Percentiles rank a stretch among this genome's conserved stretches.
These are phyloP conservation scores for Drosophila saltans DNA, from an alignment of 1,140 invertebrate species.

Conservation along the genomic window DNA sequence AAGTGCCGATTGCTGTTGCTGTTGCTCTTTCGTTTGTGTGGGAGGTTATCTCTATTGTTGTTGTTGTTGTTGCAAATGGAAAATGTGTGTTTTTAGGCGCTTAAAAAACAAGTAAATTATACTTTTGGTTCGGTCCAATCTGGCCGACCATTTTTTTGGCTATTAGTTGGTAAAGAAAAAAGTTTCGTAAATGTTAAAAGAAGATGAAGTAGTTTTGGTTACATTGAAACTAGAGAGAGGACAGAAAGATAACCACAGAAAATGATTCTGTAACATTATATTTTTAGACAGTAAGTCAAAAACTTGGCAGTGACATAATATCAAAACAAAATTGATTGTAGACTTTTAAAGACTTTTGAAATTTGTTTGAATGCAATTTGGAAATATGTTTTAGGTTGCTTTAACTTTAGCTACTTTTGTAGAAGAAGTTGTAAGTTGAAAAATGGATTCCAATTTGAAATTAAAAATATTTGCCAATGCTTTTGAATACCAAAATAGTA, in stretches of 20 bases:
- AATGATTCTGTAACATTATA: neutral
- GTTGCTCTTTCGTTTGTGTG: slow-evolving; percentile 19
- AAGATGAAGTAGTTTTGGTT: neutral
- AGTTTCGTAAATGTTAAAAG: neutral
- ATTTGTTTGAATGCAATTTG: no score
- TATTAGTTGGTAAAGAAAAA: slow-evolving; percentile 11
- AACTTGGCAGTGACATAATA: neutral
- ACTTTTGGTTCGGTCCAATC: slow-evolving; percentile 32
- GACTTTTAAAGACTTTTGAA: no score
- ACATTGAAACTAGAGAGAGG: neutral
- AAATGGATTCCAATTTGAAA: no score
- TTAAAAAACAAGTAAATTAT: slow-evolving; percentile 59
- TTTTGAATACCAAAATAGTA: no score
- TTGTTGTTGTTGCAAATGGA: slow-evolving; percentile 59
- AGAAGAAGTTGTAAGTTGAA: no score
- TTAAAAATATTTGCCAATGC: no score
- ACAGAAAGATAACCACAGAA: neutral
- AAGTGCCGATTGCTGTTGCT: slow-evolving; percentile 42
- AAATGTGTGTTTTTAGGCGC: slow-evolving; percentile 63
- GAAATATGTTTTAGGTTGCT: no score
- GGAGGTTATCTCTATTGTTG: slow-evolving; percentile 25
- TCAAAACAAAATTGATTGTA: no score
- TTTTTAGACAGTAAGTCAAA: neutral
- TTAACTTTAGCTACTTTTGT: no score
- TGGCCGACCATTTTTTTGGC: neutral